Percentiles rank a stretch among this genome's conserved stretches.
Evolutionary conservation across 2,113 vertebrate species (phyloP).

Genomic region (Cyphomyrus plagiostoma): DNA sequence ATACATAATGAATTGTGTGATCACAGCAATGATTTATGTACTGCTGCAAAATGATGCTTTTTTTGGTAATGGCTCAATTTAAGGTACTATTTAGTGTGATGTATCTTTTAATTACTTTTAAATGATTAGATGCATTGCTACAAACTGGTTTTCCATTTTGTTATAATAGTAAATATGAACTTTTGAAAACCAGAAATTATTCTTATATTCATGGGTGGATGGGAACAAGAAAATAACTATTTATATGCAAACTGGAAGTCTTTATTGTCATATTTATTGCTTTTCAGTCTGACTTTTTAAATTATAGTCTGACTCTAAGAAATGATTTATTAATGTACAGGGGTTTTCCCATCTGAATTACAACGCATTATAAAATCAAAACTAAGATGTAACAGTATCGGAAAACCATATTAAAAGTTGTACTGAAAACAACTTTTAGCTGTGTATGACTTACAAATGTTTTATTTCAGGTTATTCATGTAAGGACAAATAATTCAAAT

Average conservation of each 20-base stretch:
- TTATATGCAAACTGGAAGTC: slow-evolving; percentile 15
- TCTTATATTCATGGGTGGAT: slow-evolving; percentile 12
- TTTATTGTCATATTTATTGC: slow-evolving; percentile 23
- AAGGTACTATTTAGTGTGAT: slow-evolving; percentile 38
- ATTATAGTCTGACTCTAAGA: slow-evolving; percentile 20
- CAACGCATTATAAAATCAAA: background rate
- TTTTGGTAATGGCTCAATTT: slow-evolving; percentile 31
- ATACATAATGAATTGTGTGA: slow-evolving; percentile 6
- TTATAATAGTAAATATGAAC: slow-evolving; percentile 26
- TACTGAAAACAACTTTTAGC: background rate
- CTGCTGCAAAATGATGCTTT: slow-evolving; percentile 28
- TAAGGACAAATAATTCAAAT: slow-evolving; percentile 1
- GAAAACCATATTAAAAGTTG: background rate
- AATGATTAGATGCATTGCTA: slow-evolving; percentile 35
- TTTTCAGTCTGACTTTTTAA: slow-evolving; percentile 15
- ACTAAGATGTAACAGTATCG: background rate
- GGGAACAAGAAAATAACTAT: slow-evolving; percentile 16
- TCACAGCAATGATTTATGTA: slow-evolving; percentile 4
- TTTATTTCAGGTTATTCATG: slow-evolving; percentile 6
- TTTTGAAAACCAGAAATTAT: slow-evolving; percentile 11
- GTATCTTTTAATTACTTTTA: slow-evolving; percentile 23
- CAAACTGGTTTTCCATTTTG: slow-evolving; percentile 17
- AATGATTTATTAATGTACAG: slow-evolving; percentile 12
- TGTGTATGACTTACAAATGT: slow-evolving; percentile 4
- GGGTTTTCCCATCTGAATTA: background rate